Base-by-base conservation (phyloP, 2,113 vertebrate species). In the Dasyornis broadbenti region DNA sequence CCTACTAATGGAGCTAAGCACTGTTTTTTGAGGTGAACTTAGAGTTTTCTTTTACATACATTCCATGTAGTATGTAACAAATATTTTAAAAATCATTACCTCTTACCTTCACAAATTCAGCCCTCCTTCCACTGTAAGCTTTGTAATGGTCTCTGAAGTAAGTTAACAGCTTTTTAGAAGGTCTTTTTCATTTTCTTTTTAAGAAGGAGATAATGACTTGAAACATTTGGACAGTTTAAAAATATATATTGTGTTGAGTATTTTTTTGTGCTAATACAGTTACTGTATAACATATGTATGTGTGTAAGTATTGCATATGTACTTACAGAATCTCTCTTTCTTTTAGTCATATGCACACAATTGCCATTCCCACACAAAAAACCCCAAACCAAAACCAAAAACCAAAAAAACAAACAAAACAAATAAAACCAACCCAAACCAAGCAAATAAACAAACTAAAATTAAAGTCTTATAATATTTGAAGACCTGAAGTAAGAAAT, bases 111-210 rank as follows among this genome's bases (percentile, higher is more conserved):
- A 71, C 7, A 42, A 31, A 28, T 47, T 45, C 8, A 72, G 6
- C 17, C 4, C 8, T 68, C 11, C 31, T 21, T 19, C 1, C 7
- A 27, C 4, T 33, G 1, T 11, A 47, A 42, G 39, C 5, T 45
- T 70, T 59, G 11, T 42, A 44, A 35, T 4, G 12, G 16, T n/a
- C 27, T 69, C 40, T 18, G 9, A 86, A 64, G 6, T 39, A 18
- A 68, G 4, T 31, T 15, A 22, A 44, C 8, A 75, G 26, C 3
- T 49, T 83, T 69, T 44, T 17, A 52, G 27, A 30, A 11, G 20
- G 10, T 23, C 2, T 0, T 7, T 11, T 9, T 19, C 30, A n/a
- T 42, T 11, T 31, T 6, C 3, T n/a, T 37, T 66, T 47, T 20
- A 8, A 11, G 30, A 23, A 63, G 1, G 5, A 44, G 2, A 19